Conservation (phyloP, 2,888 invertebrate species). For the Osmoderma eremita region DNA sequence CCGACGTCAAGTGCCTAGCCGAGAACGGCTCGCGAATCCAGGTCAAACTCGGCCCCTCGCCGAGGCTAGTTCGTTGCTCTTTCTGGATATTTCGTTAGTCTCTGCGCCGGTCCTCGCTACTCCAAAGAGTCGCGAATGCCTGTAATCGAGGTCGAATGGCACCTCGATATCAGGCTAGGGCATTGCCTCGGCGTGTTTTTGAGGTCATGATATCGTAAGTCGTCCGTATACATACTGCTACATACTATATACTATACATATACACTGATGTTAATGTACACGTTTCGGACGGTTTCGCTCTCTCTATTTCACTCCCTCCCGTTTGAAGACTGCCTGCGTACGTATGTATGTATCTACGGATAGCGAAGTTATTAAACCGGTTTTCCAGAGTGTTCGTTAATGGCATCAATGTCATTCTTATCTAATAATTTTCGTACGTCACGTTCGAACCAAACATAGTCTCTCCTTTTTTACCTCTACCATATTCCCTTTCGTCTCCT, state of each 20-base stretch:
- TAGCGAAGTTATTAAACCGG: constrained; percentile 32
- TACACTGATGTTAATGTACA: constrained; percentile 2
- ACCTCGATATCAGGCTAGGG: constrained; percentile 57
- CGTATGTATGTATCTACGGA: constrained; percentile 1
- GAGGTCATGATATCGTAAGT: constrained; percentile 59
- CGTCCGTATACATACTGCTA: constrained; percentile 9
- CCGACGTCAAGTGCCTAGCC: constrained; percentile 18
- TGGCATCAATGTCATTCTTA: constrained; percentile 47
- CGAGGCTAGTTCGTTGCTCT: constrained; percentile 49
- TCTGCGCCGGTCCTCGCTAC: constrained; percentile 18
- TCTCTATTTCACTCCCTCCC: constrained; percentile 49
- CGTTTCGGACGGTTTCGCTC: constrained; percentile 42
- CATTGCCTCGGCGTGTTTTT: constrained; percentile 63
- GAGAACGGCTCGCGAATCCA: constrained; percentile 41
- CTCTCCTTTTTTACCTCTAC: constrained; percentile 18
- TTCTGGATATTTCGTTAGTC: constrained; percentile 42
- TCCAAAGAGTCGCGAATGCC: constrained; percentile 45
- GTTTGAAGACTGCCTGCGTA: constrained; percentile 22
- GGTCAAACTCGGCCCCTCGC: constrained; percentile 43
- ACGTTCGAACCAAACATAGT: not conserved
- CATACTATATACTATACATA: constrained; percentile 1
- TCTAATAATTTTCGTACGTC: constrained; percentile 40
- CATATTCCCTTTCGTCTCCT: not conserved
- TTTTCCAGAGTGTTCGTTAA: constrained; percentile 42
- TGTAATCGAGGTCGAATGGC: constrained; percentile 48